phyloP scores from a whole-genome alignment of 1,140 invertebrate species.

The Laodelphax striatellus region DNA sequence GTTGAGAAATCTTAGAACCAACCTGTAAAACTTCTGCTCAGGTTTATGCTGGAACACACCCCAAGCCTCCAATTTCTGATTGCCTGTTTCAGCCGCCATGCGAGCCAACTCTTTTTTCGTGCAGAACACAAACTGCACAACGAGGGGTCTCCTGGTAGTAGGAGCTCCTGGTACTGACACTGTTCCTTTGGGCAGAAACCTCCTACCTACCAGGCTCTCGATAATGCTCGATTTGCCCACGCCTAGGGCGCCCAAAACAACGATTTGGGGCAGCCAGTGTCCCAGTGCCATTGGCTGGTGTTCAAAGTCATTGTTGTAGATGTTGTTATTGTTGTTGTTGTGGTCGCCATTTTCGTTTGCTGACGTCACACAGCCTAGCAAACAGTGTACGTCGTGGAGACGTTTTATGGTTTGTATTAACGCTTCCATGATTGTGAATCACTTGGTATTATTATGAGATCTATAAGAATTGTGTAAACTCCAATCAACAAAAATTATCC shows the following conservation, averaged over 20 bases:
- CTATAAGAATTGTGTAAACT: too few relatives aligned
- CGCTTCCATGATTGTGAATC: too few relatives aligned
- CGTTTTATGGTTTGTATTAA: too few relatives aligned
- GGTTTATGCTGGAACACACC: background rate
- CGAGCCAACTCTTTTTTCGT: background rate
- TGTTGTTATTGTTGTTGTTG: too few relatives aligned
- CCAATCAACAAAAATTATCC: too few relatives aligned
- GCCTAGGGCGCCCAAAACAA: slow-evolving; percentile 31
- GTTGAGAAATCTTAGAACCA: too few relatives aligned
- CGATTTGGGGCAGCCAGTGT: slow-evolving; percentile 9
- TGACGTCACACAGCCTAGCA: too few relatives aligned
- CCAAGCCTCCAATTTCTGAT: background rate
- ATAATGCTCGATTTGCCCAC: slow-evolving; percentile 17
- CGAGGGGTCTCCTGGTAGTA: background rate
- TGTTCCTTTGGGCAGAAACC: slow-evolving; percentile 13
- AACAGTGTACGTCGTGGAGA: too few relatives aligned
- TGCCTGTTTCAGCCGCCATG: background rate
- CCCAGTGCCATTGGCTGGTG: too few relatives aligned
- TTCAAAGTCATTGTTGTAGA: too few relatives aligned
- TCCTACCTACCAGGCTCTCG: slow-evolving; percentile 10
- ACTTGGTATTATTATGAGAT: too few relatives aligned
- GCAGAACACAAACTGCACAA: background rate
- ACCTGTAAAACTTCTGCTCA: background rate
- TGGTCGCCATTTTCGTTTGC: too few relatives aligned
- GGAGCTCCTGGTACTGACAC: slow-evolving; percentile 11